Conservation (phyloP, 2,113 vertebrate genomes). For the Dipodomys spectabilis region DNA sequence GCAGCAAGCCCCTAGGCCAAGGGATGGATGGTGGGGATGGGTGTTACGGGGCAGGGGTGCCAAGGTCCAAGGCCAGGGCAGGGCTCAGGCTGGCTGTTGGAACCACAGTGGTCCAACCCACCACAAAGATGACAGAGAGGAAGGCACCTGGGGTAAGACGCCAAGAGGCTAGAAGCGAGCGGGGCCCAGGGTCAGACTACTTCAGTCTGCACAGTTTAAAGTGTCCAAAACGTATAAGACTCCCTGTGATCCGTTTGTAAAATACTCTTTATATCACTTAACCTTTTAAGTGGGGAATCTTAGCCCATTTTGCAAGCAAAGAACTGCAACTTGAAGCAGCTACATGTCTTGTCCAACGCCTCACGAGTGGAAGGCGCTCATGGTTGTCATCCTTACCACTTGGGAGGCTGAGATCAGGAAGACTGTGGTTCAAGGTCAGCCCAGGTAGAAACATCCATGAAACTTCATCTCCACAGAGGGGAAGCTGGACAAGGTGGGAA, state of each 20-base stretch:
- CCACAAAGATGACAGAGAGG: not conserved
- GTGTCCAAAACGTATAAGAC: accelerated
- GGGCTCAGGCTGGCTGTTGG: not conserved
- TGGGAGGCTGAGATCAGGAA: no score
- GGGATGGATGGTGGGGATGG: not conserved
- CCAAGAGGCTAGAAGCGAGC: not conserved
- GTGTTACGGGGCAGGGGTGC: not conserved
- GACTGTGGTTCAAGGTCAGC: no score
- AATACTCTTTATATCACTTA: not conserved
- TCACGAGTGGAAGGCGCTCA: not conserved
- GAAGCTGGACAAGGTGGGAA: no score
- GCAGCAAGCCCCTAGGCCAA: not conserved
- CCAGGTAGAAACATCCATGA: no score
- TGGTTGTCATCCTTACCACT: no score
- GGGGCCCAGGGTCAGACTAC: not conserved
- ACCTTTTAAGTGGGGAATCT: not conserved
- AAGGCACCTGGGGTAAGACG: not conserved
- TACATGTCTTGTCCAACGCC: not conserved
- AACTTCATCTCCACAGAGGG: no score
- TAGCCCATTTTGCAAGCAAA: not conserved
- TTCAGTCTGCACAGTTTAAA: accelerated
- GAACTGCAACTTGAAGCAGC: not conserved
- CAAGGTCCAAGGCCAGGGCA: not conserved
- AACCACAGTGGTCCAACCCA: not conserved
- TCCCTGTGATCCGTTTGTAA: not conserved